Conservation (phyloP, 2,797 vertebrate species). For the Myripristis murdjan region DNA sequence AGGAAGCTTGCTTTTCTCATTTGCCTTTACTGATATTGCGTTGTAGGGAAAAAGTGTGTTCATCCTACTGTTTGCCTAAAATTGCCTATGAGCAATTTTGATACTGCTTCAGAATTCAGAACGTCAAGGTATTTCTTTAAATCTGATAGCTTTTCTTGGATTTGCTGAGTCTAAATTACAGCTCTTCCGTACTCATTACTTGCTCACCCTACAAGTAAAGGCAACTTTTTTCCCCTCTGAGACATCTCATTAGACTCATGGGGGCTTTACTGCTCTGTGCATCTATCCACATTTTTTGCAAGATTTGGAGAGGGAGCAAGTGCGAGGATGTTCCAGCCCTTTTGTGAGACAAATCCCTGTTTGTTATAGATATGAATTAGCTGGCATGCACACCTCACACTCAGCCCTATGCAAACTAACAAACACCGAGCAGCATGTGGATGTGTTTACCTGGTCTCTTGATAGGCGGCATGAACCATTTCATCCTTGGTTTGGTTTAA, state of each 20-base stretch:
- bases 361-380: slow-evolving; percentile 26
- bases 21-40: too few species aligned
- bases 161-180: too few species aligned
- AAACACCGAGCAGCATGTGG: background rate
- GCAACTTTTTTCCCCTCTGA: background rate
- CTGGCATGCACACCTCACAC: background rate
- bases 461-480: slow-evolving; percentile 3
- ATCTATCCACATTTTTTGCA: background rate
- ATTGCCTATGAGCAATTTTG: too few species aligned
- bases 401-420: slow-evolving; percentile 6
- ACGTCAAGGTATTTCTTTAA: background rate
- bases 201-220: background rate
- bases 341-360: slow-evolving; percentile 24
- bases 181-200: background rate
- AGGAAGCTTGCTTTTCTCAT: background rate
- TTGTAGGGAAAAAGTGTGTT: too few species aligned
- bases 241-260: background rate
- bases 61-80: too few species aligned
- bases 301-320: background rate
- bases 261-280: slow-evolving; percentile 1
- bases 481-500: slow-evolving; percentile 21
- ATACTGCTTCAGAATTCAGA: too few species aligned
- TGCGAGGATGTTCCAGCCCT: slow-evolving; percentile 4
- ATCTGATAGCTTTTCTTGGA: background rate
- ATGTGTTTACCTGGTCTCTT: slow-evolving; percentile 21